A percentile compares a stretch with the other conserved stretches of the same genome.
phyloP scores from a whole-genome alignment of 1,140 invertebrate genomes.

The Eriocheir sinensis region DNA sequence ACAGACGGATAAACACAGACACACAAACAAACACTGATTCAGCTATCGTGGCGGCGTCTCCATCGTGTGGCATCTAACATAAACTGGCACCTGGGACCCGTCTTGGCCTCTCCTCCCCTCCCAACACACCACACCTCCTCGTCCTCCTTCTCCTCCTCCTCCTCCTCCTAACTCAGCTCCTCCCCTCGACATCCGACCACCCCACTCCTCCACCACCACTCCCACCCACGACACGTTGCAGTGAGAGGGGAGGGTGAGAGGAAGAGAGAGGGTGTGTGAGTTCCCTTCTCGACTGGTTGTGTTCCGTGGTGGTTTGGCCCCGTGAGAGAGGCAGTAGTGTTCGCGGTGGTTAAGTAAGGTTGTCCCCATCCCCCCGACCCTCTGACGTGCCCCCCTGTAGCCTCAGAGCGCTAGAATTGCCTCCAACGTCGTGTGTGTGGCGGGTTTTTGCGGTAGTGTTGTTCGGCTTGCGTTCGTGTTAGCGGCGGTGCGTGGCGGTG shows the following conservation, averaged over 20 bases:
- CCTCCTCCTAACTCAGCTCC: neutral
- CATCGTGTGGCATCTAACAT: neutral
- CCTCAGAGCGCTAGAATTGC: too few relatives aligned
- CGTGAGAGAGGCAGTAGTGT: neutral
- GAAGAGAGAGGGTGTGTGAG: neutral
- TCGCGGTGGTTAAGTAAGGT: neutral
- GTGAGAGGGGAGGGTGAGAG: too few relatives aligned
- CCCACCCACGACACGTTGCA: neutral
- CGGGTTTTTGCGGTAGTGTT: neutral
- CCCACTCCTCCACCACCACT: neutral
- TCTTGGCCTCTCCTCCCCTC: neutral
- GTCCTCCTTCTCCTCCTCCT: too few relatives aligned
- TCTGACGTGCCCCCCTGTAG: neutral
- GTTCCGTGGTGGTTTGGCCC: neutral
- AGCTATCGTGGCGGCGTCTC: too few relatives aligned
- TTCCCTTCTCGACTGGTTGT: neutral
- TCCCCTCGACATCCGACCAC: neutral
- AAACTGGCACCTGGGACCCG: neutral
- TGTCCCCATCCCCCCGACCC: neutral
- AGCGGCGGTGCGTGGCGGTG: neutral
- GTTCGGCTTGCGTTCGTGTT: neutral
- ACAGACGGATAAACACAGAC: too few relatives aligned
- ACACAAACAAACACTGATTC: too few relatives aligned
- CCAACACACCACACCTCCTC: too few relatives aligned
- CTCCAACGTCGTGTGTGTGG: neutral